Evolutionary conservation across 2,113 vertebrate genomes (phyloP).

Genomic region (Rhizomys pruinosus): DNA sequence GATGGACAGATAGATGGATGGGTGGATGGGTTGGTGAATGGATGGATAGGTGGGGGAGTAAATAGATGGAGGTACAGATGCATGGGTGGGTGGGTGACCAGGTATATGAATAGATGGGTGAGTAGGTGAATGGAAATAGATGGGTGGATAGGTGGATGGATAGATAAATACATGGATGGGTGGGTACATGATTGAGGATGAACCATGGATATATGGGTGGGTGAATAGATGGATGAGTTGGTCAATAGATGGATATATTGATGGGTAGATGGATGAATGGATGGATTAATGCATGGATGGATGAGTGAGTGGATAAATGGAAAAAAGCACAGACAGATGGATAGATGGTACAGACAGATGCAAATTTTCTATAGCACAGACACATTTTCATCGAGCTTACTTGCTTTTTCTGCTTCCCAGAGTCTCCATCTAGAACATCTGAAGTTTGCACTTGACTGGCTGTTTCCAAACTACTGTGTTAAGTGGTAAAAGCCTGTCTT

Average conservation of each 20-base stretch:
- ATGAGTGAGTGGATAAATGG: neutral
- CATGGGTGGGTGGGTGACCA: accelerated
- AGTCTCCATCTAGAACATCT: neutral
- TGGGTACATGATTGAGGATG: neutral
- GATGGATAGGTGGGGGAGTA: accelerated
- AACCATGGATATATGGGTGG: neutral
- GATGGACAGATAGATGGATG: neutral
- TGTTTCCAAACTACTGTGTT: neutral
- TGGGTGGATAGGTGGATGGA: neutral
- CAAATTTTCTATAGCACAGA: neutral
- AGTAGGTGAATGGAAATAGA: too few relatives aligned
- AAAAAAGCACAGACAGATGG: neutral
- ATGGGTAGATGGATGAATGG: neutral
- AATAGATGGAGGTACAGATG: neutral
- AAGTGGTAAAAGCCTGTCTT: neutral
- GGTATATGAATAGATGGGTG: neutral
- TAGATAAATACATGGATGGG: neutral
- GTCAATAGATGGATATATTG: too few relatives aligned
- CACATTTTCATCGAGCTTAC: neutral
- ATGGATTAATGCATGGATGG: neutral
- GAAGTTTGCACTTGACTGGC: neutral
- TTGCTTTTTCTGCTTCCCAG: neutral
- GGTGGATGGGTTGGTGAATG: neutral
- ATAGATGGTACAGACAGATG: neutral
- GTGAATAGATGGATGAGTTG: neutral